Evolutionary conservation across 2,797 vertebrate species (phyloP), one percentile per base, ranked within the genome.

Genomic region (Coregonus suidteri): DNA sequence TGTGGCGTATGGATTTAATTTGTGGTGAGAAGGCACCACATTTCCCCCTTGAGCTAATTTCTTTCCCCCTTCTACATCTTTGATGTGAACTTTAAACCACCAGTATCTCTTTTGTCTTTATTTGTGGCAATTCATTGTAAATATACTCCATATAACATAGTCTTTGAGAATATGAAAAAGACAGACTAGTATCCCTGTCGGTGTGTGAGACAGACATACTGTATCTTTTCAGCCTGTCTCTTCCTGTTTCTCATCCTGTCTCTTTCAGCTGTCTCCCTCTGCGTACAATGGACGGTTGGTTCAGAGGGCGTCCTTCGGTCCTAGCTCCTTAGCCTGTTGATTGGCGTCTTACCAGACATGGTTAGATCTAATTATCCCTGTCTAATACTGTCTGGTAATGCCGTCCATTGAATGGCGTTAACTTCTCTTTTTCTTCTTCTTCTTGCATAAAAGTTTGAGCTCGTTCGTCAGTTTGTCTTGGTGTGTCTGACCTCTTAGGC

Each of bases 381-480:
- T 99, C 98, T 99, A 99, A 99, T 99, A 99, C 98, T 99, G 98
- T 98, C 98, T 98, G 98, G 97, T 99, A 99, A 99, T 97, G 97
- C 97, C 97, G 95, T 96, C 94, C 92, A 95, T 98, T 90, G 91
- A 95, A 93, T 47, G 83, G 94, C 91, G 94, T 94, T 92, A 89
- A 75, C 83, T 88, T 95, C 94, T 76, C 79, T 88, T 92, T 93
- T 84, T 78, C 14, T 85, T 91, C 88, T 66, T 13, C 85, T 78
- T 75, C 37, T 20, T 0, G 72, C 85, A 81, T 41, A 52, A 71
- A 75, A 66, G 47, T 54, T 35, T 64, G n/a, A 16, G 7, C 31
- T 11, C 9, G 9, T 9, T 9, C 41, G 2, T 11, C 41, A 47
- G 41, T 13, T 13, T 47, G 25, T 47, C 9, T 47, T 47, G 41